Evolutionary conservation across 1,140 invertebrate genomes (phyloP), one percentile per base, ranked within the genome.

Genomic region (Spodoptera litura): DNA sequence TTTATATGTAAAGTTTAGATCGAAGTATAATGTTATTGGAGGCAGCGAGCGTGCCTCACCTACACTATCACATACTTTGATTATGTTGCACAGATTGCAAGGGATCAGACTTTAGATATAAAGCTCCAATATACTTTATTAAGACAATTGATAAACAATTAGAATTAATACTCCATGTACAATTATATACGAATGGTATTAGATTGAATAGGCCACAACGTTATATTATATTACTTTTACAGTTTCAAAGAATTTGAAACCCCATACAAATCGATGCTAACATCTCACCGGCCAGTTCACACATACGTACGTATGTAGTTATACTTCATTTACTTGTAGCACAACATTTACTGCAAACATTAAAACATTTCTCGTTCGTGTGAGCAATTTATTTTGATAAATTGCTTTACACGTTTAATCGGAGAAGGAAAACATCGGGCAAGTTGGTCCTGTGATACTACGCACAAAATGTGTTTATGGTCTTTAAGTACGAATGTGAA

Each of bases 1-100:
- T 77, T 77, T 77, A 77, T 77, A 77, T 77, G 74, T 13, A 13
- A 77, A 77, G 51, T 66, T 77, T 58, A 5, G 52, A 72, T 72
- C 70, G 70, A 58, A 55, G 70, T 35, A 53, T 25, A 38, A n/a
- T 56, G 70, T 38, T 72, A 38, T 55, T 56, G 70, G 53, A 4
- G 53, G 12, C 3, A 44, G 38, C 38, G 38, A 10, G 53, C 13
- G 10, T 38, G 66, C 49, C 6, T 11, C 2, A 12, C 31, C 10
- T 38, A 72, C 38, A n/a, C 35, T 71, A 56, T 68, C n/a, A 38
- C 20, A 6, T 72, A 20, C 56, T 58, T 20, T 20, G 53, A 20
- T 9, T 15, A 11, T 15, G 0, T 38, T 44, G n/a, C 35, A 38
- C 13, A 38, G 59, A 62, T 64, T 15, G 20, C 38, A 31, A 13